Evolutionary conservation across 2,113 vertebrate genomes (phyloP).

Genomic region (Poeciliopsis turrubarensis): DNA sequence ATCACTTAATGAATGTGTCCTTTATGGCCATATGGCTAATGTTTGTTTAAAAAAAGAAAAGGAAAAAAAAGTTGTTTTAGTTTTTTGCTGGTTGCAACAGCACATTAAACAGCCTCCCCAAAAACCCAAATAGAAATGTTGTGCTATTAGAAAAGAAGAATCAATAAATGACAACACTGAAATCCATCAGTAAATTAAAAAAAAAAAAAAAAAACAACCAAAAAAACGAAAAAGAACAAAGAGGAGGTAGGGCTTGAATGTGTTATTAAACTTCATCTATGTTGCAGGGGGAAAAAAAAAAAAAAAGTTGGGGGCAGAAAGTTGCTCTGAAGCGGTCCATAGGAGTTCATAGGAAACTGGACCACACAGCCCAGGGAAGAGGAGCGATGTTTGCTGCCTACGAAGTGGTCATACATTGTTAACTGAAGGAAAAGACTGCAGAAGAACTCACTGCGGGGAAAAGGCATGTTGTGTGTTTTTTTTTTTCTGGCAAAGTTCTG

Average conservation of each 20-base stretch:
- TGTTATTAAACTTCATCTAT: neutral
- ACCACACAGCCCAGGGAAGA: neutral
- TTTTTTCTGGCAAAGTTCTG: neutral
- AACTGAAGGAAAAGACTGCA: neutral
- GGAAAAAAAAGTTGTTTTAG: too few species aligned
- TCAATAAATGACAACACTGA: neutral
- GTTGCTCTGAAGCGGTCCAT: neutral
- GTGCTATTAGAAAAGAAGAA: too few species aligned
- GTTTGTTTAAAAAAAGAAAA: too few species aligned
- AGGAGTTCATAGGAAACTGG: neutral
- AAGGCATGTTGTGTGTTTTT: neutral
- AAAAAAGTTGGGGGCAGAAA: neutral
- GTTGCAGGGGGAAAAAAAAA: neutral
- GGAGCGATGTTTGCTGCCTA: neutral
- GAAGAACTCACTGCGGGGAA: neutral
- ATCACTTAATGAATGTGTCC: neutral
- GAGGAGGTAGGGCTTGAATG: too few species aligned
- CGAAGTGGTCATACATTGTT: neutral
- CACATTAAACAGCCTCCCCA: too few species aligned
- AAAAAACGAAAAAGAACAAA: neutral
- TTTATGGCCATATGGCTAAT: too few species aligned
- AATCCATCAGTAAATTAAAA: neutral
- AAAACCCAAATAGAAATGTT: too few species aligned
- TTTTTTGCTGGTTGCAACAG: too few species aligned
- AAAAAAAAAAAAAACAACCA: too few species aligned